A percentile compares a stretch with the other conserved stretches of the same genome.
Conservation (phyloP, 2,113 vertebrate species). For the Ceratotherium simum region DNA sequence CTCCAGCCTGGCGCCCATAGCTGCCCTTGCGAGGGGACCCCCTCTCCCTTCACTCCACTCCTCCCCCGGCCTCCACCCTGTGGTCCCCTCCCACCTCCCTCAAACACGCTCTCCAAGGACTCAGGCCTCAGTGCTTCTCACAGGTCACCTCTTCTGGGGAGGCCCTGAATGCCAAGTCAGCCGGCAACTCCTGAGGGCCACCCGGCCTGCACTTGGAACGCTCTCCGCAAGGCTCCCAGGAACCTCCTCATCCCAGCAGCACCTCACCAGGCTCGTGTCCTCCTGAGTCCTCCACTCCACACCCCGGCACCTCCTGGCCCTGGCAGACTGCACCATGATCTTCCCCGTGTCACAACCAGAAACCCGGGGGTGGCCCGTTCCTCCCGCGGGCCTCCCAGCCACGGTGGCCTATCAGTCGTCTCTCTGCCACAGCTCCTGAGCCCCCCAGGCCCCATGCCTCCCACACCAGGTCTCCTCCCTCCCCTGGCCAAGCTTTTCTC, state of each 20-base stretch:
- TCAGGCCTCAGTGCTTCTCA: neutral
- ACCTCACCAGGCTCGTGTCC: neutral
- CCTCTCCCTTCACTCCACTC: neutral
- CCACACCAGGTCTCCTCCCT: rapidly evolving
- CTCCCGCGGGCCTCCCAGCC: neutral
- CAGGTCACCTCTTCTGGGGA: neutral
- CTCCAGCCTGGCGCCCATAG: neutral
- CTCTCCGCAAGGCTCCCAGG: neutral
- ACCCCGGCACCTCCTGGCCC: neutral
- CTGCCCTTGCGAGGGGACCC: neutral
- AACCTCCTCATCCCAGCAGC: neutral
- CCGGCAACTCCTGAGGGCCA: neutral
- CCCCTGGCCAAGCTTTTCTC: neutral
- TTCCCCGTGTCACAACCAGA: neutral
- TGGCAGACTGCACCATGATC: neutral
- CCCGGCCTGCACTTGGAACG: neutral
- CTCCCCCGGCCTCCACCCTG: neutral
- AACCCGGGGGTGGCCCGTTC: rapidly evolving
- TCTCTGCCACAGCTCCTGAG: neutral
- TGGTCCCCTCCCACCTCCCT: neutral
- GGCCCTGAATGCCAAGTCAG: neutral
- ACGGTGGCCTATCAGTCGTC: neutral
- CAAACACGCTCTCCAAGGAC: neutral
- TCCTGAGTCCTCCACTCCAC: neutral
- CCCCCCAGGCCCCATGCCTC: neutral